phyloP scores from a whole-genome alignment of 2,888 invertebrate genomes.

The Cerceris rybyensis region DNA sequence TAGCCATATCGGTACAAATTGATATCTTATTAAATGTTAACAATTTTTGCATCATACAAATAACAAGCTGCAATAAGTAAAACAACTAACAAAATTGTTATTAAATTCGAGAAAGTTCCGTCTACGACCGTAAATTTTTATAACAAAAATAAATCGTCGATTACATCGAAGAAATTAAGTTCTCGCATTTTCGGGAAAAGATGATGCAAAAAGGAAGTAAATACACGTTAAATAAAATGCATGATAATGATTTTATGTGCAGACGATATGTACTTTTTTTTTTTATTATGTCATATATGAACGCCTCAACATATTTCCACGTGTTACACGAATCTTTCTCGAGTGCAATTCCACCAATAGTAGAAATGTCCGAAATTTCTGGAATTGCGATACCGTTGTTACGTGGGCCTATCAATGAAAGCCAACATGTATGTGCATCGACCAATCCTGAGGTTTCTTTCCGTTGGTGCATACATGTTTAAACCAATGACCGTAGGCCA shows the following conservation, averaged over 20 bases:
- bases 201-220: too few relatives aligned
- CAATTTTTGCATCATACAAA: too few relatives aligned
- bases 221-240: too few relatives aligned
- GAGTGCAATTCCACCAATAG: constrained; percentile 24
- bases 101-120: too few relatives aligned
- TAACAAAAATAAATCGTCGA: too few relatives aligned
- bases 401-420: constrained; percentile 87
- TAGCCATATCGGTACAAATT: not conserved
- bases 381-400: constrained; percentile 62
- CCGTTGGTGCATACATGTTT: constrained; percentile 74
- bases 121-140: too few relatives aligned
- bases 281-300: not conserved
- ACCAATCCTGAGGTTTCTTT: constrained; percentile 83
- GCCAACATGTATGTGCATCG: constrained; percentile 84
- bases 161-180: too few relatives aligned
- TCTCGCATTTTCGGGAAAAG: too few relatives aligned
- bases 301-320: constrained; percentile 13
- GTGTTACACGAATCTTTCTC: constrained; percentile 14
- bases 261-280: not conserved
- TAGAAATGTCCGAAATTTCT: constrained; percentile 68
- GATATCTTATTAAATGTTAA: not conserved
- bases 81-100: too few relatives aligned
- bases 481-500: constrained; percentile 85
- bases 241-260: not conserved
- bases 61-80: too few relatives aligned